These are phyloP conservation scores for Augochlorella aurata DNA, from an alignment of 2,888 invertebrate species.

Conservation along the genomic window DNA sequence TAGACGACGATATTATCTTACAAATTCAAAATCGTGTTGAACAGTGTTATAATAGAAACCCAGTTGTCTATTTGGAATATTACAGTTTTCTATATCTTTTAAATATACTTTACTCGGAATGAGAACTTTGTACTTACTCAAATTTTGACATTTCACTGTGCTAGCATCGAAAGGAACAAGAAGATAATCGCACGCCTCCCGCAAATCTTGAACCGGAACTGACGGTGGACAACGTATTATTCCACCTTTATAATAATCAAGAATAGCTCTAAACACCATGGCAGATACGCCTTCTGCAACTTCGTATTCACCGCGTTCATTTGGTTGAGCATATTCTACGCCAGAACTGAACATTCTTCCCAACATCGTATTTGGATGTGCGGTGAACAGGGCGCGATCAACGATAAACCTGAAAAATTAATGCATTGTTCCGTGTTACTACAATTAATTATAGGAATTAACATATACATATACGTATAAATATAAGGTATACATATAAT, in stretches of 20 bases:
- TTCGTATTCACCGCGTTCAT: constrained; percentile 98
- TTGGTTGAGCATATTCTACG: constrained; percentile 95
- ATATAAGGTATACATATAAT: too few species aligned
- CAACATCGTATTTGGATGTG: constrained; percentile 99
- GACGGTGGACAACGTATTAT: constrained; percentile 97
- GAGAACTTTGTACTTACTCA: constrained; percentile 85
- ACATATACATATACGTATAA: not conserved
- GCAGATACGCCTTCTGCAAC: constrained; percentile 98
- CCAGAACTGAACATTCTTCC: constrained; percentile 99
- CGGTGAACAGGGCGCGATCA: constrained; percentile 95
- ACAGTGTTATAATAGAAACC: not conserved
- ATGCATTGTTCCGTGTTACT: not conserved
- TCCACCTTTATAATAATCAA: constrained; percentile 97
- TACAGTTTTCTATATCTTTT: not conserved
- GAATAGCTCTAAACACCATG: constrained; percentile 95
- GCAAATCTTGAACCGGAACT: constrained; percentile 96
- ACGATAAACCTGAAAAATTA: constrained; percentile 87
- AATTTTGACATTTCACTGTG: constrained; percentile 97
- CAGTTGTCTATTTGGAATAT: not conserved
- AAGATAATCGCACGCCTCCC: constrained; percentile 99
- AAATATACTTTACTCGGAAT: not conserved
- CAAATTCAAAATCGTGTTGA: not conserved
- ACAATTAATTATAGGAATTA: not conserved
- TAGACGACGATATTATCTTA: not conserved
- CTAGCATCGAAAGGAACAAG: constrained; percentile 98